A percentile compares a stretch with the other conserved stretches of the same genome.
These are phyloP conservation scores for Ceryle rudis DNA, from an alignment of 2,797 vertebrate genomes.

Conservation along the genomic window DNA sequence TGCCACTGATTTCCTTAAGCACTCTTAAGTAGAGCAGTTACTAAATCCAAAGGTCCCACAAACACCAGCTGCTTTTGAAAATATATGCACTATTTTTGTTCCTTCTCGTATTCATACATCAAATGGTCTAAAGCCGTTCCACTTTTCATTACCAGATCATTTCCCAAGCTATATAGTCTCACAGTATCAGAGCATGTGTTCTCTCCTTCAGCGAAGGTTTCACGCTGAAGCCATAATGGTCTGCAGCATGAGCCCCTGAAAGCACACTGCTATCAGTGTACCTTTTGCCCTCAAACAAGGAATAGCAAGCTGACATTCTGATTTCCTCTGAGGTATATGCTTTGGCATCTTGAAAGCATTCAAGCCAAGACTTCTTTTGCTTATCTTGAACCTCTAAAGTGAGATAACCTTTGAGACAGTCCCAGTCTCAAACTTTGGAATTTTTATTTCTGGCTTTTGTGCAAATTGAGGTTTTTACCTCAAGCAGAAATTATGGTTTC, in stretches of 20 bases:
- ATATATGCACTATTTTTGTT: not conserved
- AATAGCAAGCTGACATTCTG: constrained; percentile 17
- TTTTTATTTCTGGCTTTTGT: not conserved
- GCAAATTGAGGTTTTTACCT: not conserved
- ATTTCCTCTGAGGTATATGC: constrained; percentile 37
- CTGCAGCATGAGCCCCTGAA: not conserved
- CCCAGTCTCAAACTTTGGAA: not conserved
- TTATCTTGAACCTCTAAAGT: not conserved
- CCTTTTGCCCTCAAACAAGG: constrained; percentile 31
- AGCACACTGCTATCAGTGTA: not conserved
- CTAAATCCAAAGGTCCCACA: not conserved
- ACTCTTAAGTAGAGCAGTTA: not conserved
- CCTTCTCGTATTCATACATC: not conserved
- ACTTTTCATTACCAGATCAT: not conserved
- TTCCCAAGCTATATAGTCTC: not conserved
- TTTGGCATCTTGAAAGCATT: constrained; percentile 17
- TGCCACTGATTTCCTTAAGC: not conserved
- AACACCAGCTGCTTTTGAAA: not conserved
- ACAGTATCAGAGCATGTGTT: not conserved
- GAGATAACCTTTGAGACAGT: not conserved
- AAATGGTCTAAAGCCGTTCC: not conserved
- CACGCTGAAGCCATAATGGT: not conserved
- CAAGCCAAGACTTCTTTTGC: constrained; percentile 27
- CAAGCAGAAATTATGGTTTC: not conserved
- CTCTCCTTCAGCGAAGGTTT: not conserved